Percentiles rank a stretch among this genome's conserved stretches.
phyloP scores from a whole-genome alignment of 2,888 invertebrate species.

The Neria commutata region DNA sequence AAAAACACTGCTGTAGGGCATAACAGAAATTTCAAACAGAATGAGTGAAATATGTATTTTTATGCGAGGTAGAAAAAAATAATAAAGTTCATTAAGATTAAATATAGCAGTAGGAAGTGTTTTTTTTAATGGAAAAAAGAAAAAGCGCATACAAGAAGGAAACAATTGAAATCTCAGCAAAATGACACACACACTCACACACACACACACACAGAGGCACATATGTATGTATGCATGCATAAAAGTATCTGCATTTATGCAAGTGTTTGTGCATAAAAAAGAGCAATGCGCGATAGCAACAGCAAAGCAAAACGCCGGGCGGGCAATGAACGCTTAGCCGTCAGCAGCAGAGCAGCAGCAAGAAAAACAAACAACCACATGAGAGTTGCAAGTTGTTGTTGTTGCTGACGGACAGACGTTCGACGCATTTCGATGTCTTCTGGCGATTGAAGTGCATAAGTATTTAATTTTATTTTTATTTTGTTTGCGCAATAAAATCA shows the following conservation, averaged over 20 bases:
- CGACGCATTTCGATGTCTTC: not conserved
- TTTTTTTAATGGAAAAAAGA: too few relatives aligned
- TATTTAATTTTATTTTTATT: not conserved
- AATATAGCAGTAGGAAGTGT: too few relatives aligned
- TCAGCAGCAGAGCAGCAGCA: slow-evolving; percentile 27
- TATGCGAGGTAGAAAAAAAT: too few relatives aligned
- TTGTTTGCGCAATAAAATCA: not conserved
- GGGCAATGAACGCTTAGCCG: slow-evolving; percentile 51
- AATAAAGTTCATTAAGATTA: too few relatives aligned
- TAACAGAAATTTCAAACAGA: too few relatives aligned
- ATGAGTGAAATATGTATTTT: too few relatives aligned
- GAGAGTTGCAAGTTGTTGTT: not conserved
- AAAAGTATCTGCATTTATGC: slow-evolving; percentile 28
- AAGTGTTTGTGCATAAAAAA: slow-evolving; percentile 26
- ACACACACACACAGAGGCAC: not conserved
- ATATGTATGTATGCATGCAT: not conserved
- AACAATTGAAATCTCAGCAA: too few relatives aligned
- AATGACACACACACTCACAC: not conserved
- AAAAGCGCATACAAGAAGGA: too few relatives aligned
- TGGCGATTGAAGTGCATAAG: not conserved
- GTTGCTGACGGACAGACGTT: too few relatives aligned
- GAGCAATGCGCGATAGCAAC: slow-evolving; percentile 16
- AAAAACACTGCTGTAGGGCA: too few relatives aligned
- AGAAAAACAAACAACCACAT: slow-evolving; percentile 29
- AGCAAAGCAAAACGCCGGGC: slow-evolving; percentile 27